A percentile compares a stretch with the other conserved stretches of the same genome.
phyloP scores from a whole-genome alignment of 2,113 vertebrate species.

The Melanocharis versteri region DNA sequence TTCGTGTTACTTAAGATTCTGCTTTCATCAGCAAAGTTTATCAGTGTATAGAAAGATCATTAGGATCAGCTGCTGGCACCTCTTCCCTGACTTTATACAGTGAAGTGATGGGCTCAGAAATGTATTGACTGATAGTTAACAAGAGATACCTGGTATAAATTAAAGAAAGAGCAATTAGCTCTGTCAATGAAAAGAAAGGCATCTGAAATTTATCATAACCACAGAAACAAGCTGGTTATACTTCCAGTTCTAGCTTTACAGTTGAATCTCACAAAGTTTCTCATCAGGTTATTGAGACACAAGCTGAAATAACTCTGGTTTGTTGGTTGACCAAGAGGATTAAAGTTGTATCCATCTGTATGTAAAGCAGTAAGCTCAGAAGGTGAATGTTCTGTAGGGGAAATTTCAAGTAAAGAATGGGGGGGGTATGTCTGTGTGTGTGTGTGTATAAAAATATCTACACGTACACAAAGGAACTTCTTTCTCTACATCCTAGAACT shows the following conservation, averaged over 20 bases:
- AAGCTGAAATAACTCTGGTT: neutral
- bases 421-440: too few species aligned
- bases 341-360: neutral
- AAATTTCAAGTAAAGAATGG: neutral
- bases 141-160: neutral
- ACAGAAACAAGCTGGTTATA: neutral
- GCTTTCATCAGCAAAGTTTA: conserved; percentile 1
- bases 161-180: neutral
- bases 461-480: neutral
- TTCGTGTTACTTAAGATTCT: neutral
- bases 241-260: neutral
- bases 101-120: neutral
- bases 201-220: neutral
- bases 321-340: neutral
- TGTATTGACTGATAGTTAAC: neutral
- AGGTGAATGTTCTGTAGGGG: neutral
- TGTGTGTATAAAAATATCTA: neutral
- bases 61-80: neutral
- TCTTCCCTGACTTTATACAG: neutral
- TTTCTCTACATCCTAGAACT: neutral
- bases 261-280: neutral
- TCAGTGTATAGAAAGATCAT: neutral
- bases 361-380: neutral
- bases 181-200: neutral
- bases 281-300: neutral